Base-by-base conservation (phyloP, 1,140 invertebrate genomes). In the Reticulitermes speratus region DNA sequence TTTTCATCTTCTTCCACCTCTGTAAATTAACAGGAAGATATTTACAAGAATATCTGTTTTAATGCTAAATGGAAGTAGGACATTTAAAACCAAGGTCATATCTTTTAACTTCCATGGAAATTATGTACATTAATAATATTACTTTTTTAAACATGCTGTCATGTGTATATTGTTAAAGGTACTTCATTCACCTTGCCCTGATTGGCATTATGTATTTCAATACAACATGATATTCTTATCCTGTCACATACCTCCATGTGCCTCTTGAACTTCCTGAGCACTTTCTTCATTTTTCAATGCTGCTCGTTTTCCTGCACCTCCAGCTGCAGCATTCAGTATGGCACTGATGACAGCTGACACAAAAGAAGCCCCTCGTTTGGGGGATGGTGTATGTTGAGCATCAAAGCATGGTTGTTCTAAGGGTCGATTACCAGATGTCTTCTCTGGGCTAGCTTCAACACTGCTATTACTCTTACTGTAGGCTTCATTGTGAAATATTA, bases 401-500 rank as follows among this genome's bases (percentile, higher is more conserved):
- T 52, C 44, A 8, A 81, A 81, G 32, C 44, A 32, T 25, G 44
- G 48, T n/a, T 45, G 83, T 32, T 86, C 81, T 48, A 82, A 83
- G 0, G 44, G 48, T 65, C 45, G 55, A 65, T 84, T 52, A n/a
- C n/a, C 52, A n/a, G 69, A 81, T 23, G 59, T 84, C 30, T 91
- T 93, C 75, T 94, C 93, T 6, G 93, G 93, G 89, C 93, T 94
- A 9, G 92, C 92, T 84, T 94, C 93, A 25, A 91, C 90, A 88
- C 93, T 93, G 87, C 92, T 93, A 84, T 92, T 93, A 88, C 93
- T 93, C 88, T 94, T 92, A 89, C 94, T 94, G 89, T 94, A 95
- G 0, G 93, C 95, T 89, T 96, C 95, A 86, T 96, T 95, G 89
- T 96, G 95, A 90, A 94, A 96, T 84, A 96, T 94, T 82, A 95